Percentiles rank a stretch among this genome's conserved stretches.
Evolutionary conservation across 2,888 invertebrate species (phyloP).

Genomic region (Agrotis exclamationis): DNA sequence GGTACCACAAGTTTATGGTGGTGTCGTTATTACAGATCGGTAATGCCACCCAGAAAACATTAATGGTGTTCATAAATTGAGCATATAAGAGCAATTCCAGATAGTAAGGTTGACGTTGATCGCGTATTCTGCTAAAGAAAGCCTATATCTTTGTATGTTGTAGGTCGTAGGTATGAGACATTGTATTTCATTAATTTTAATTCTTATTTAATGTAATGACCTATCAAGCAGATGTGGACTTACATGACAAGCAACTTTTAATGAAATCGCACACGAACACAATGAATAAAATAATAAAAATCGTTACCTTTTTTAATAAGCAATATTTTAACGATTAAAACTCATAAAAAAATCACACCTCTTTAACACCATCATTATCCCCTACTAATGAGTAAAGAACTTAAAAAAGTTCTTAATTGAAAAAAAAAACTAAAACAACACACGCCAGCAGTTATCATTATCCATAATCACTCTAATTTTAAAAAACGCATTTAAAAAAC

Average conservation of each 20-base stretch:
- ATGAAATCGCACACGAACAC: not conserved
- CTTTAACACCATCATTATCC: not conserved
- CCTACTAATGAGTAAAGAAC: not conserved
- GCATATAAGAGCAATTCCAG: not conserved
- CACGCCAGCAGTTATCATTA: slow-evolving; percentile 10
- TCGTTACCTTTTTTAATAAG: not conserved
- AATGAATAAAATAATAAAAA: not conserved
- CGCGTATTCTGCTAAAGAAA: not conserved
- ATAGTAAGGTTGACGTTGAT: not conserved
- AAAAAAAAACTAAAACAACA: slow-evolving; percentile 9
- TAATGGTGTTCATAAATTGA: slow-evolving; percentile 13
- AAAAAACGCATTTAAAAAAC: slow-evolving; percentile 31
- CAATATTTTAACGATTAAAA: not conserved
- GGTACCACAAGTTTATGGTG: slow-evolving; percentile 67
- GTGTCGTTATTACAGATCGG: slow-evolving; percentile 22
- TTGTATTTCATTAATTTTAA: not conserved
- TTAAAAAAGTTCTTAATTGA: not conserved
- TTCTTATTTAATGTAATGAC: slow-evolving; percentile 7
- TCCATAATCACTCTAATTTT: not conserved
- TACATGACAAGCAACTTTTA: not conserved
- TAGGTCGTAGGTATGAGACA: too few relatives aligned
- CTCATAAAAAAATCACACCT: not conserved
- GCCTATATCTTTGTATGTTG: too few relatives aligned
- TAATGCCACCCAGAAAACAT: slow-evolving; percentile 51
- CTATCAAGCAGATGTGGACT: not conserved